These are phyloP conservation scores for Macrostomum lignano DNA, from an alignment of 1,140 invertebrate species.

Conservation along the genomic window DNA sequence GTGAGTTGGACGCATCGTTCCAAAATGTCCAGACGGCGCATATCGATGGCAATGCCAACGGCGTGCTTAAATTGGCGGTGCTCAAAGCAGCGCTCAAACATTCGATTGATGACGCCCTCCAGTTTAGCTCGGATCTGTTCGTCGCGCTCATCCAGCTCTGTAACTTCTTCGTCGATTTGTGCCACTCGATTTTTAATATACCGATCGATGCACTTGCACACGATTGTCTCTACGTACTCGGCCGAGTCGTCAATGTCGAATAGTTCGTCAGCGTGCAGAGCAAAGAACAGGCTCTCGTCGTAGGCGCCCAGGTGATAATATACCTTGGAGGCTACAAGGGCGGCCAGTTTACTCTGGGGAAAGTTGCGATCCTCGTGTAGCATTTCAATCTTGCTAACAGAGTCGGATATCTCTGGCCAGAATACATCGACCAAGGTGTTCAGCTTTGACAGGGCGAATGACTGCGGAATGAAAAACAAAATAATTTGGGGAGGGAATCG, in stretches of 20 bases:
- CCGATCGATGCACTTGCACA: slow-evolving; percentile 32
- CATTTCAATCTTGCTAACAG: slow-evolving; percentile 1
- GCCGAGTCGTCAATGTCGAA: slow-evolving; percentile 70
- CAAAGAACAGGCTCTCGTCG: slow-evolving; percentile 72
- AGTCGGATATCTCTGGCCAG: slow-evolving; percentile 5
- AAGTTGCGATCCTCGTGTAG: slow-evolving; percentile 30
- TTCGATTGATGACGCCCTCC: slow-evolving; percentile 71
- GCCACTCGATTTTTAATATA: background rate
- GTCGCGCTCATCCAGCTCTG: background rate
- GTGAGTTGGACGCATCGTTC: slow-evolving; percentile 41
- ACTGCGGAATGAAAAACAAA: background rate
- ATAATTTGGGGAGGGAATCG: too few species aligned
- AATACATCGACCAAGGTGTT: slow-evolving; percentile 1
- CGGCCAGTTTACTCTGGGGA: slow-evolving; percentile 55
- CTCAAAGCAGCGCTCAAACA: slow-evolving; percentile 77
- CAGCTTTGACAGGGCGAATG: slow-evolving; percentile 1
- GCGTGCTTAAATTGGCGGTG: slow-evolving; percentile 57
- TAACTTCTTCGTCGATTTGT: background rate
- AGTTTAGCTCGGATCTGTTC: slow-evolving; percentile 30
- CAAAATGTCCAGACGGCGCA: slow-evolving; percentile 76
- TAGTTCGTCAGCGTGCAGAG: slow-evolving; percentile 58
- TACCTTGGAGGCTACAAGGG: slow-evolving; percentile 72
- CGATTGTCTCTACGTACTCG: slow-evolving; percentile 84
- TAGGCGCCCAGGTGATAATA: slow-evolving; percentile 88
- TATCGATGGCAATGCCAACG: slow-evolving; percentile 70